Evolutionary conservation across 2,888 invertebrate species (phyloP), one percentile per base, ranked within the genome.

Genomic region (Lysandra bellargus): DNA sequence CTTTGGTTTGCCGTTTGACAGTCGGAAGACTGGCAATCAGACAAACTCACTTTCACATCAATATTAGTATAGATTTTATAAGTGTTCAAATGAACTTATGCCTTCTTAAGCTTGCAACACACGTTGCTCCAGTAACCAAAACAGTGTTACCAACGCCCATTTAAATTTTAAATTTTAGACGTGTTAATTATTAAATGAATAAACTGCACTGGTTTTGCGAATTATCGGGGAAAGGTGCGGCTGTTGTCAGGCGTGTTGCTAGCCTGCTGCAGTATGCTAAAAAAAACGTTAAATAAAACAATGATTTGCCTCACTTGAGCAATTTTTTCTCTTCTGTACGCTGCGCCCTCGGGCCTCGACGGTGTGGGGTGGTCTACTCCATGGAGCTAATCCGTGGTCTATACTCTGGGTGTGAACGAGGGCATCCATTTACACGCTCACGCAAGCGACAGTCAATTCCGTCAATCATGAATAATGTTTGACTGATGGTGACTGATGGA

Each of bases 121-220:
- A 57, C 33, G 33, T 53, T 53, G 75, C 75, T 76, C 37, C 57
- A 57, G 17, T 75, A 75, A 75, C 12, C 33, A 17, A 76, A 49
- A 23, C 33, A 12, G 6, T n/a, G 17, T 57, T 75, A 14, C 53
- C 76, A 57, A 57, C 57, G 33, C 76, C 30, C 14, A 76, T 76
- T 76, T 76, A 57, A 76, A 76, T 76, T 75, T 30, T 33, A 76
- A 57, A 76, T 76, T 57, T 17, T 17, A 53, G 33, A 14, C 74
- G 40, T n/a, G 23, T n/a, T 44, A 74, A 74, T 74, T 73, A 37
- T 44, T 44, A 74, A 44, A 17, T 7, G 1, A 44, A 33, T 69
- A 69, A 37, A 37, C 57, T 53, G 33, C 33, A 33, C 69, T 69
- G 33, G 33, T 14, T 17, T 69, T 69, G 33, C 17, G 37, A 69